Base-by-base conservation (phyloP, 2,113 vertebrate genomes). In the Oncorhynchus tshawytscha region DNA sequence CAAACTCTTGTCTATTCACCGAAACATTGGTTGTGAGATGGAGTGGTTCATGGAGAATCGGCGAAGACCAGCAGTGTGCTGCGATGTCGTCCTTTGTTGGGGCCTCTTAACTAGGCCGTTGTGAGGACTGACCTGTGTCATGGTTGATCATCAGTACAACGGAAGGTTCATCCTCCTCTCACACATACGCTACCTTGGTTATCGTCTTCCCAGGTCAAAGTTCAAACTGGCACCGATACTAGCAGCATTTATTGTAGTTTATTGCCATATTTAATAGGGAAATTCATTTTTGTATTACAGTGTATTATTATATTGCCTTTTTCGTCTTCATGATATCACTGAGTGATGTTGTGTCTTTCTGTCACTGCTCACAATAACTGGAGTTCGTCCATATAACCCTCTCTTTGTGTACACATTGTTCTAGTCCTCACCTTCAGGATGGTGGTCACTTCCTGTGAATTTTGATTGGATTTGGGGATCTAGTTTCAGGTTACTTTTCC, bases 241-340 rank as follows among this genome's bases (percentile, higher is more conserved):
- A 82, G 70, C 18, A 71, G 74, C 73, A 72, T 82, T 75, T 27
- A 45, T 8, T 70, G 68, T 69, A 67, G 83, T 82, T 86, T 83
- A 88, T 88, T 78, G 86, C 86, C 80, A 81, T 29, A 83, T 75
- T 59, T 29, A 70, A 81, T 29, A 18, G 2, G 9, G 39, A 45
- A 45, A 45, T 54, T 54, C 0, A 18, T 54, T 54, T 18, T 0
- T 62, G 59, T 62, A 18, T 62, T 62, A 20, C 59, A 22, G 7
- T 62, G 8, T 9, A 22, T 84, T 69, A 81, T 82, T 74, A 82
- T 77, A 62, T 74, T 13, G 3, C 24, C 1, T 0, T 48, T 70
- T 34, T 11, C 15, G 12, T 74, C 51, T 34, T 48, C 7, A 67
- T 31, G 70, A 67, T 9, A n/a, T 57, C 31, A 39, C 62, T 57